Evolutionary conservation across 92 coral and sea anemone species (phyloP).

Genomic region (Metridium senile): DNA sequence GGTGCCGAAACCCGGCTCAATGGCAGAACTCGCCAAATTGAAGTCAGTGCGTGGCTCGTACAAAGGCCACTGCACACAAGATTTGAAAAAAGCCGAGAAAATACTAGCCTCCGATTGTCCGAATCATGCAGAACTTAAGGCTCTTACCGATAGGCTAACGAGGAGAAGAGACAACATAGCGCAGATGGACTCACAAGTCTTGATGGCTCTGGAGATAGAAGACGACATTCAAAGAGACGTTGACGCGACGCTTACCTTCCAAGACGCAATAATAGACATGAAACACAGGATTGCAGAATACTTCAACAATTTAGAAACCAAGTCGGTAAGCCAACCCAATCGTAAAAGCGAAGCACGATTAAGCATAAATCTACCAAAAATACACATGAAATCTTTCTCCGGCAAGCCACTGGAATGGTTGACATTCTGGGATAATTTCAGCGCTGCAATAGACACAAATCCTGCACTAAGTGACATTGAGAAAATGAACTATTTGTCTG

Average conservation of each 20-base stretch:
- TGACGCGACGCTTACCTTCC: slow-evolving; percentile 32
- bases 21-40: no score
- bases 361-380: slow-evolving; percentile 20
- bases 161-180: slow-evolving; percentile 37
- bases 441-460: slow-evolving; percentile 44
- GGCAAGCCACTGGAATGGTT: slow-evolving; percentile 51
- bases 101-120: no score
- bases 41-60: no score
- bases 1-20: no score
- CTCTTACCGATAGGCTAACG: slow-evolving; percentile 17
- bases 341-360: background rate
- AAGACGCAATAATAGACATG: slow-evolving; percentile 25
- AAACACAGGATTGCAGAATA: slow-evolving; percentile 22
- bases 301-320: slow-evolving; percentile 29
- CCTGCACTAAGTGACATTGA: slow-evolving; percentile 26
- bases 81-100: no score
- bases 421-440: slow-evolving; percentile 51
- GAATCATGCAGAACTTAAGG: slow-evolving; percentile 17
- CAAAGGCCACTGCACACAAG: no score
- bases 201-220: slow-evolving; percentile 15
- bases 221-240: slow-evolving; percentile 34
- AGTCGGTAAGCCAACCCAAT: slow-evolving; percentile 25
- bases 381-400: slow-evolving; percentile 37
- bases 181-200: slow-evolving; percentile 34
- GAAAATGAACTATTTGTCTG: slow-evolving; percentile 52